Conservation (phyloP, 2,888 invertebrate genomes). For the Eledona agricola region DNA sequence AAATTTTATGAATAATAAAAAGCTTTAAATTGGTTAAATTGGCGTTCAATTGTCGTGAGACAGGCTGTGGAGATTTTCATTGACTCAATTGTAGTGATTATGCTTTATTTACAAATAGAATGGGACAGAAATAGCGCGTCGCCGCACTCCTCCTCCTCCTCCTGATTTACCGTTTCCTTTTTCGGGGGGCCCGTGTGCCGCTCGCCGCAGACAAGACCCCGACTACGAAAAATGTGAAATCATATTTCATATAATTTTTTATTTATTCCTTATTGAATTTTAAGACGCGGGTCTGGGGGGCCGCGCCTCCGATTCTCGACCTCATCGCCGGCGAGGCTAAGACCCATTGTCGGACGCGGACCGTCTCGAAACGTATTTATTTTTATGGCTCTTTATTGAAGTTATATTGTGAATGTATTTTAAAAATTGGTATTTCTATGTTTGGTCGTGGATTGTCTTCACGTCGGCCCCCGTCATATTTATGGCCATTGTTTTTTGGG, state of each 20-base stretch:
- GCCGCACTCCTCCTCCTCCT: constrained; percentile 45
- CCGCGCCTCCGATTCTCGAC: constrained; percentile 16
- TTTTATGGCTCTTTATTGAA: constrained; percentile 37
- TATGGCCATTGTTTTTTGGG: constrained; percentile 16
- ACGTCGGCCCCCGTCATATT: constrained; percentile 24
- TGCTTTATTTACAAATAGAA: constrained; percentile 56
- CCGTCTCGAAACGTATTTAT: constrained; percentile 24
- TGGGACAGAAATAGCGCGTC: constrained; percentile 45
- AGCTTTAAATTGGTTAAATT: constrained; percentile 63
- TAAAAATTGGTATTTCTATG: constrained; percentile 34
- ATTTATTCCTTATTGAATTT: constrained; percentile 38
- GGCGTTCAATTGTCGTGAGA: constrained; percentile 63
- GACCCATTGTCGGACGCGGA: constrained; percentile 11
- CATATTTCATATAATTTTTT: constrained; percentile 39
- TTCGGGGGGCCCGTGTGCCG: constrained; percentile 35
- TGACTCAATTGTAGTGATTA: constrained; percentile 62
- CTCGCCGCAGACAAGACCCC: constrained; percentile 11
- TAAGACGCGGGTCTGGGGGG: constrained; percentile 28
- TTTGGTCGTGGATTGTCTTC: constrained; percentile 21
- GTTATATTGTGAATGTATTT: constrained; percentile 34
- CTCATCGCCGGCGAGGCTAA: neutral
- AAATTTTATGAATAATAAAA: constrained; percentile 64
- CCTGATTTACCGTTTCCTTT: constrained; percentile 52
- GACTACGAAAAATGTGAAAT: constrained; percentile 39
- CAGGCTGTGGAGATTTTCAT: constrained; percentile 54